Base-by-base conservation (phyloP, 2,888 invertebrate genomes). In the Calameuta idolon region DNA sequence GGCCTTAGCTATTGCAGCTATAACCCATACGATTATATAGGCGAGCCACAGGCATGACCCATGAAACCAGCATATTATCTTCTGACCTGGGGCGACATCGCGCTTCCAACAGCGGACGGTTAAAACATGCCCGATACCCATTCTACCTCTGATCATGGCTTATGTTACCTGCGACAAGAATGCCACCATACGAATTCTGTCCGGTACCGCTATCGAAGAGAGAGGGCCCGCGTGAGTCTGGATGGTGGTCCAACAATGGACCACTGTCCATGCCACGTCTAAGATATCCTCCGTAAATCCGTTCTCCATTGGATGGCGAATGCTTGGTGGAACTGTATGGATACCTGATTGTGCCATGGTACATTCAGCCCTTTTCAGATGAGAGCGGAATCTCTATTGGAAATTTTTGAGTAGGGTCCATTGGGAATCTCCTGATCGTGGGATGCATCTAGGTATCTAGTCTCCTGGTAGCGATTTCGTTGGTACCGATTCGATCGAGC, bases 81-180 rank as follows among this genome's bases (percentile, higher is more conserved):
- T 80, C 75, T 82, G 81, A 81, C 83, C 83, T 73, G 81, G 79
- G 82, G 84, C 81, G 84, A 85, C 84, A 81, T 84, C 75, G 79
- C 75, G 81, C 81, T 82, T 85, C 81, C 79, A 84, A 85, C 82
- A 80, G 82, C 82, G 81, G 81, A 82, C 75, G 80, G 75, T 77
- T 69, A 81, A 81, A 82, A 79, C 81, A 82, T 79, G 80, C 75
- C 78, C 80, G 80, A 80, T 81, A 80, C 78, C 81, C 74, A 79
- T 80, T 79, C 77, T 79, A 78, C 76, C 80, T 79, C 77, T 80
- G 80, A 82, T 81, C 75, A 80, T 79, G 77, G 77, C 35, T 69
- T 79, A 34, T 73, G 76, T 81, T 76, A 69, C 78, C 75, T 73
- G 80, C 71, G 75, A 76, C 73, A 77, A 69, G 79, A 77, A 81